Conservation (phyloP, 2,888 invertebrate species). For the Temnothorax unifasciatus region DNA sequence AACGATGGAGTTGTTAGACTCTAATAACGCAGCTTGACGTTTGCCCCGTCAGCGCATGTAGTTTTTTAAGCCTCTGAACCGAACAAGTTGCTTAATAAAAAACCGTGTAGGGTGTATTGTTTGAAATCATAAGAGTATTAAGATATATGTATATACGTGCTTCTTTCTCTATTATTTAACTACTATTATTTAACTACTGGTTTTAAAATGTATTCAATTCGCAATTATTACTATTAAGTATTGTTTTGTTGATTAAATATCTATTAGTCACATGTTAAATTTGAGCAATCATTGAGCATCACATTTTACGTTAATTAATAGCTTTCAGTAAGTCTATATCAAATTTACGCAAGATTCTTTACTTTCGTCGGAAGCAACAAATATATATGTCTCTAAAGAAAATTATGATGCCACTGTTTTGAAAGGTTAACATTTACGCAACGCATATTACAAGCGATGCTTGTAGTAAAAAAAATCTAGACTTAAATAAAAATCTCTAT, state of each 20-base stretch:
- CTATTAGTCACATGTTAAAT: neutral
- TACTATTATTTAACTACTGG: neutral
- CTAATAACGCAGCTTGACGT: constrained; percentile 15
- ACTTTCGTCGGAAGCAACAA: neutral
- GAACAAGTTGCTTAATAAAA: neutral
- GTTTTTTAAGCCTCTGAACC: neutral
- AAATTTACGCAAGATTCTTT: neutral
- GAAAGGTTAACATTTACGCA: neutral
- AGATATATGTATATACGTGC: neutral
- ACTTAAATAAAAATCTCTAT: neutral
- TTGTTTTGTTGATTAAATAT: neutral
- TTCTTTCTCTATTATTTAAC: neutral
- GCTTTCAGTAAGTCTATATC: neutral
- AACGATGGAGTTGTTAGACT: constrained; percentile 65
- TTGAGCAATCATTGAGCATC: neutral
- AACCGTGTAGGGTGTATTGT: neutral
- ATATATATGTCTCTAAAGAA: neutral
- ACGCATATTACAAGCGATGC: neutral
- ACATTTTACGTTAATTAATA: neutral
- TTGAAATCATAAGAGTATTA: neutral
- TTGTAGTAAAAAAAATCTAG: neutral
- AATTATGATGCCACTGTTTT: neutral
- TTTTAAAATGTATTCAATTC: neutral
- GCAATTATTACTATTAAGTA: neutral
- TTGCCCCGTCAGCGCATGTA: neutral